Evolutionary conservation across 1,140 invertebrate species (phyloP).

Genomic region (Panulirus ornatus): DNA sequence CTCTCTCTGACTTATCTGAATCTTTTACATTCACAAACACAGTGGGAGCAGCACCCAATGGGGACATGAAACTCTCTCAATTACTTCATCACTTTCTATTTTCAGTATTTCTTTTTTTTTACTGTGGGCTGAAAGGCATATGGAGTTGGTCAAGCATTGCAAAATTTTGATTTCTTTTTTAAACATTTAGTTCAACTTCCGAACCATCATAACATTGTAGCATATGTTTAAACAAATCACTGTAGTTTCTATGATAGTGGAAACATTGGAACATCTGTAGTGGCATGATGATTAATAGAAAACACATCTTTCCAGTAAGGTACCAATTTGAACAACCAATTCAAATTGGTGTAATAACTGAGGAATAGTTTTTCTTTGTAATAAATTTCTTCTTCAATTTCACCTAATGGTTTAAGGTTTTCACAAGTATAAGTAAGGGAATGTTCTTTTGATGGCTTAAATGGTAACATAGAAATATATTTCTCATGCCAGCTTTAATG

Average conservation of each 20-base stretch:
- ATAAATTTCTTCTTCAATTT: background rate
- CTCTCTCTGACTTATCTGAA: background rate
- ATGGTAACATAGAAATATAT: too few species aligned
- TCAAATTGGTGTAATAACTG: background rate
- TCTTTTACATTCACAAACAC: background rate
- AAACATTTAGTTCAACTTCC: background rate
- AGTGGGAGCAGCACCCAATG: background rate
- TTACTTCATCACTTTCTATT: constrained; percentile 12
- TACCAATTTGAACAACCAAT: background rate
- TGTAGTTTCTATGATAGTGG: background rate
- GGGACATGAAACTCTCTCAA: constrained; percentile 10
- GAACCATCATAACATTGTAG: background rate
- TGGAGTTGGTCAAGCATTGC: too few species aligned
- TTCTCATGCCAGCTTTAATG: too few species aligned
- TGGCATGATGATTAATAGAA: background rate
- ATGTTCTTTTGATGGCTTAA: too few species aligned
- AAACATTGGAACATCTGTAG: background rate
- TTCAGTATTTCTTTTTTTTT: background rate
- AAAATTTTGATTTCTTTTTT: too few species aligned
- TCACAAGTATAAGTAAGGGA: too few species aligned
- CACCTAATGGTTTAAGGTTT: background rate
- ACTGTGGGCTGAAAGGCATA: too few species aligned
- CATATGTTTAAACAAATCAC: background rate
- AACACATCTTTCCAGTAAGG: background rate
- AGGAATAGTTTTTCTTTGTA: background rate